Evolutionary conservation across 2,888 invertebrate genomes (phyloP).

Genomic region (Enoplolaimus lenunculus): DNA sequence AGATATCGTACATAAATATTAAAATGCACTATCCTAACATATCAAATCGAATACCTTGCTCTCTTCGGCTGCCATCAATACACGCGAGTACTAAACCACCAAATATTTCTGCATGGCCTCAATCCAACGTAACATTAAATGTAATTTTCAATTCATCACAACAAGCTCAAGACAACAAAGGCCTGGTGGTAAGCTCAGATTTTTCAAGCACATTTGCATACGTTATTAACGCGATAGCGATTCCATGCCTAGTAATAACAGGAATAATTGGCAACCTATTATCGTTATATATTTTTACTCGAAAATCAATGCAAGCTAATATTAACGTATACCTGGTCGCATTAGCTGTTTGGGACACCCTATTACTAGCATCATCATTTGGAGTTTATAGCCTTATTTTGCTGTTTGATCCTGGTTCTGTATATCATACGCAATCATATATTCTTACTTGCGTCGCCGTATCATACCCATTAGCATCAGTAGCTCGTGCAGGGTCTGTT

Average conservation of each 20-base stretch:
- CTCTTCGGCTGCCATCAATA: too few species aligned
- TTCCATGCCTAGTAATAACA: neutral
- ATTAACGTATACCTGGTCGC: constrained; percentile 9
- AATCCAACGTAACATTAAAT: too few species aligned
- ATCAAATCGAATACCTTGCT: too few species aligned
- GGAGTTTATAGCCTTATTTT: neutral
- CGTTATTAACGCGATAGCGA: constrained; percentile 1
- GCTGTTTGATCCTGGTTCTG: neutral
- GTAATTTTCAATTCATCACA: too few species aligned
- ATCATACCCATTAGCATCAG: neutral
- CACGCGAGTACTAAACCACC: too few species aligned
- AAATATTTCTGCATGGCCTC: too few species aligned
- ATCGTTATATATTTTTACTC: neutral
- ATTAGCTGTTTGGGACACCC: constrained; percentile 11
- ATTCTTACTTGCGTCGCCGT: neutral
- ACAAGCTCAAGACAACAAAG: too few species aligned
- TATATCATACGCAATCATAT: neutral
- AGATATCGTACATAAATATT: too few species aligned
- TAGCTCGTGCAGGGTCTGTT: constrained; percentile 12
- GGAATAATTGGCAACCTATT: constrained; percentile 10
- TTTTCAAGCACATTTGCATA: neutral
- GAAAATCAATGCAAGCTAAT: neutral
- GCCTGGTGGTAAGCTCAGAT: too few species aligned
- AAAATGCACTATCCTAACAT: too few species aligned
- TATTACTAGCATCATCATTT: constrained; percentile 9